These are phyloP conservation scores for Callosobruchus maculatus DNA, from an alignment of 2,888 invertebrate species.

Conservation along the genomic window DNA sequence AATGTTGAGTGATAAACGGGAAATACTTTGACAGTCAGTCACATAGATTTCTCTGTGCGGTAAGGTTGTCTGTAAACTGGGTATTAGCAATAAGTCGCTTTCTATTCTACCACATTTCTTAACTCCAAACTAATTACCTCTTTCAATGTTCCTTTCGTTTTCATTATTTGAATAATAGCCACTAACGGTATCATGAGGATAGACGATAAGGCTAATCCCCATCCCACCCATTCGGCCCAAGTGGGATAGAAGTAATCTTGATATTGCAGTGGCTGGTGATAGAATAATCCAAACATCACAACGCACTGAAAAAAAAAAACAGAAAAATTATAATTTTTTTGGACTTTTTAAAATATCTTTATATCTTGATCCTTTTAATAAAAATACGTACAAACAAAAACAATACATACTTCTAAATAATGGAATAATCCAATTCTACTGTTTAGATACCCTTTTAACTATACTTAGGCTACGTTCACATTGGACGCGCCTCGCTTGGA, in stretches of 20 bases:
- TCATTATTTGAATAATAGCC: slow-evolving; percentile 59
- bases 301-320: slow-evolving; percentile 54
- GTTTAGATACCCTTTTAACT: no score
- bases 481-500: no score
- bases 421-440: no score
- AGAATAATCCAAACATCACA: slow-evolving; percentile 62
- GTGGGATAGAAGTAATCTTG: slow-evolving; percentile 66
- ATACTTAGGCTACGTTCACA: no score
- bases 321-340: background rate
- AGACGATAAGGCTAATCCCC: slow-evolving; percentile 69
- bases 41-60: background rate
- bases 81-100: no score
- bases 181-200: slow-evolving; percentile 70
- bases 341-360: no score
- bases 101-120: no score
- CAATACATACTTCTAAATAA: no score
- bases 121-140: slow-evolving; percentile 52
- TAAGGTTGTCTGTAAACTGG: no score
- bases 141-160: slow-evolving; percentile 63
- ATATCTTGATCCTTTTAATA: no score
- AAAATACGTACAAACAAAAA: no score
- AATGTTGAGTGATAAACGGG: background rate
- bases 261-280: slow-evolving; percentile 64
- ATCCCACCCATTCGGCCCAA: slow-evolving; percentile 70
- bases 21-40: background rate